Conservation (phyloP, 2,797 vertebrate genomes). For the Sciaenops ocellatus region DNA sequence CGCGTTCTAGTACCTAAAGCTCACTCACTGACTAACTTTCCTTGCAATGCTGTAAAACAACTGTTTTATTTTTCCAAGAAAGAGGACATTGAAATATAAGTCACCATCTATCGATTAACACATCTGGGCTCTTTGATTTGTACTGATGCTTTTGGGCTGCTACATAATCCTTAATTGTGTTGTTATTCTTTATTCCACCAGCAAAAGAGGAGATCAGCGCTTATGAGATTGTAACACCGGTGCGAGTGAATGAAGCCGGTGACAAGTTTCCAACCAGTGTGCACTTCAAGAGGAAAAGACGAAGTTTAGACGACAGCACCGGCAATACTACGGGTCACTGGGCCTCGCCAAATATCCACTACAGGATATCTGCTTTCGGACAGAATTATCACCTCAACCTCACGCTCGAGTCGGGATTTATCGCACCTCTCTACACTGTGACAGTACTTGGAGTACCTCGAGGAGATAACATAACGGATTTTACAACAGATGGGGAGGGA, state of each 20-base stretch:
- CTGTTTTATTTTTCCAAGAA: neutral
- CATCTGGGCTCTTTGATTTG: conserved; percentile 21
- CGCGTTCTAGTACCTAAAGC: conserved; percentile 51
- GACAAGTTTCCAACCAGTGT: conserved; percentile 90
- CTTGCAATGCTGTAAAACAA: conserved; percentile 19
- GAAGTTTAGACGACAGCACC: conserved; percentile 85
- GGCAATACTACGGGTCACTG: conserved; percentile 84
- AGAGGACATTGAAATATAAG: neutral
- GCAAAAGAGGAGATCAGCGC: conserved; percentile 87
- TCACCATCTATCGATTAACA: neutral
- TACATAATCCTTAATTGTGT: conserved; percentile 11
- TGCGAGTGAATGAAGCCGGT: conserved; percentile 93
- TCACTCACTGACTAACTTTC: conserved; percentile 38
- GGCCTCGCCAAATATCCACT: conserved; percentile 90
- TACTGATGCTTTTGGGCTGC: neutral
- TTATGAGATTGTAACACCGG: conserved; percentile 95
- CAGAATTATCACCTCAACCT: conserved; percentile 95
- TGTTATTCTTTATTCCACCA: conserved; percentile 69
- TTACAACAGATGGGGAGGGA: conserved; percentile 77
- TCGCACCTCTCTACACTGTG: conserved; percentile 96
- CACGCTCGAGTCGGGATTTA: conserved; percentile 94
- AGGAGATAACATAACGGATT: conserved; percentile 85
- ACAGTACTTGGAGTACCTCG: conserved; percentile 89
- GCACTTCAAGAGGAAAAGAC: conserved; percentile 95
- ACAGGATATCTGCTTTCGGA: conserved; percentile 95